Evolutionary conservation across 2,888 invertebrate genomes (phyloP), one percentile per base, ranked within the genome.

Genomic region (Pocota personata): DNA sequence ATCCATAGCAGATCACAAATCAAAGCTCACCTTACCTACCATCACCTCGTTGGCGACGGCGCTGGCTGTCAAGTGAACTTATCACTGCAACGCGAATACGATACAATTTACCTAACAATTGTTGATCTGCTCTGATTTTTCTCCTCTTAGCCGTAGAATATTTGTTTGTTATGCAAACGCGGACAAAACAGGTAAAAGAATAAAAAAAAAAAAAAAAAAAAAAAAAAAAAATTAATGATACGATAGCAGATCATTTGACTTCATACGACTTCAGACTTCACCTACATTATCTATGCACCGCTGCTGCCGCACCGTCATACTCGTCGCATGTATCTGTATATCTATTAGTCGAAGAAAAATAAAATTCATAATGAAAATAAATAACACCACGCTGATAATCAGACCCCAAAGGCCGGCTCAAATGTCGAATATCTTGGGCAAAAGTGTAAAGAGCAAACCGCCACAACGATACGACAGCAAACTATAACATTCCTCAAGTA

Each of bases 361-460:
- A 35, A 67, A 37, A 75, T 62, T 80, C 71, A 76, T 80, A 86
- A 86, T 86, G 80, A 80, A 80, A 86, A 80, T 86, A 80, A 86
- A 86, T 80, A 86, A 76, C 84, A 80, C 80, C 52, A 66, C 30
- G 76, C 80, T 86, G 84, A 86, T 86, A 86, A 86, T 86, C 84
- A 84, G 75, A 84, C 75, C 79, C 80, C 80, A 86, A 86, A 86
- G 84, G 80, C 84, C 80, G 84, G 80, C 84, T 86, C 84, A 86
- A 86, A 86, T 86, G 80, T 86, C 84, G 84, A 84, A 86, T 86
- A 80, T 71, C 84, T 86, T 86, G 76, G 80, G 80, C 80, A 86
- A 80, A 86, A 86, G 84, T 80, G 84, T 79, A 86, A 80, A 80
- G 84, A 86, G 84, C 84, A 80, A 79, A 75, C 84, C 76, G 66